A percentile compares a stretch with the other conserved stretches of the same genome.
Conservation (phyloP, 2,797 vertebrate genomes). For the Leontocebus nigricollis region DNA sequence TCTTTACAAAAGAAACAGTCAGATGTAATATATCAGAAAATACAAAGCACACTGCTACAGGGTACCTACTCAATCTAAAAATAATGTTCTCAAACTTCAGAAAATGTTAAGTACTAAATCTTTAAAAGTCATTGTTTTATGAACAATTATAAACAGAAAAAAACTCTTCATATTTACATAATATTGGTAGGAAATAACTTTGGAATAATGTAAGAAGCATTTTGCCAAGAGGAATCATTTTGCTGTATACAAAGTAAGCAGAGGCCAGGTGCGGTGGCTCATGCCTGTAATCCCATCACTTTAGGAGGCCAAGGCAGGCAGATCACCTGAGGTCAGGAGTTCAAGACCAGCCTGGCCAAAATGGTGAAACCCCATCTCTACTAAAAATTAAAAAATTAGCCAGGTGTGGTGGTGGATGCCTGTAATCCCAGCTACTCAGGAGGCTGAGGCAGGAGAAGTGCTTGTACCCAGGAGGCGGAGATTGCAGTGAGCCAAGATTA, state of each 20-base stretch:
- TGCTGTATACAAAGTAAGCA: conserved; percentile 42
- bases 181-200: conserved; percentile 53
- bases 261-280: too few relatives aligned
- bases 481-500: background rate
- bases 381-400: too few relatives aligned
- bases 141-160: conserved; percentile 52
- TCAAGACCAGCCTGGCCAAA: background rate
- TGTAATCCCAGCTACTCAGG: background rate
- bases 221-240: conserved; percentile 39
- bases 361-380: background rate
- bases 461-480: background rate
- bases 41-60: background rate
- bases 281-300: too few relatives aligned
- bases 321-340: background rate
- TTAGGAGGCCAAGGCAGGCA: background rate
- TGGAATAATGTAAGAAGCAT: conserved; percentile 32
- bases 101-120: conserved; percentile 45
- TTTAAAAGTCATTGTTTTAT: conserved; percentile 24
- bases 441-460: background rate
- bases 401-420: too few relatives aligned
- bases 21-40: background rate
- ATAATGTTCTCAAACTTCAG: background rate
- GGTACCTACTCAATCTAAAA: background rate
- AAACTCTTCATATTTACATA: conserved; percentile 36
- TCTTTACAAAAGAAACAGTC: conserved; percentile 32